Evolutionary conservation across 2,888 invertebrate genomes (phyloP), one percentile per base, ranked within the genome.

Genomic region (Brachypalpus laphriformis): DNA sequence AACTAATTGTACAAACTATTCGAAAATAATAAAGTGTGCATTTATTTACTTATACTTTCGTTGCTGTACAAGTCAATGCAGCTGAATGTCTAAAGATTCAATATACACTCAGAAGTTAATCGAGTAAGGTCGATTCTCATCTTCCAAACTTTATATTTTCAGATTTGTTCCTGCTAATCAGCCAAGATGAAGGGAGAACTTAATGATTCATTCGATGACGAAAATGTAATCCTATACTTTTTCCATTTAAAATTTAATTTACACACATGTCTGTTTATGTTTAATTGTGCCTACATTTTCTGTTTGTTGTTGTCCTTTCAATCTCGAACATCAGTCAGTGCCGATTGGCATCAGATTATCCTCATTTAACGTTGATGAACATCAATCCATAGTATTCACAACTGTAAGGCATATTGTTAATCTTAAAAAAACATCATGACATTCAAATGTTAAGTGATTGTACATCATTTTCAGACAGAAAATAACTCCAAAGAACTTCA

Each of bases 171-270:
- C 7, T 18, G 42, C 34, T 45, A 34, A 34, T 9, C 8, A 5
- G 16, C 14, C 40, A 76, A 81, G 18, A 68, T 86, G 31, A 87
- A 87, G 51, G 90, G 89, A 0, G 65, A 51, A 28, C 18, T 72
- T 7, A 91, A 91, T 86, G 88, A 88, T 70, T 88, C 88, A 18
- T 91, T 87, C 82, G 88, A 89, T 22, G 59, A 87, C 72, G 89
- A 89, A 28, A 81, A 89, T 49, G 91, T 91, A 88, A 80, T 89
- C 81, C 28, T n/a, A 9, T 4, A 1, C n/a, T 16, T 54, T 3
- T 0, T 14, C 9, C 18, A n/a, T 63, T 9, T 6, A 31, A 45
- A 9, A 18, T 34, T 16, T 9, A 25, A 11, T 42, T 11, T 40
- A 25, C 14, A 42, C 34, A 40, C 20, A 4, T 18, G 18, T 51